Base-by-base conservation (phyloP, 2,113 vertebrate species). In the Xiphophorus couchianus region DNA sequence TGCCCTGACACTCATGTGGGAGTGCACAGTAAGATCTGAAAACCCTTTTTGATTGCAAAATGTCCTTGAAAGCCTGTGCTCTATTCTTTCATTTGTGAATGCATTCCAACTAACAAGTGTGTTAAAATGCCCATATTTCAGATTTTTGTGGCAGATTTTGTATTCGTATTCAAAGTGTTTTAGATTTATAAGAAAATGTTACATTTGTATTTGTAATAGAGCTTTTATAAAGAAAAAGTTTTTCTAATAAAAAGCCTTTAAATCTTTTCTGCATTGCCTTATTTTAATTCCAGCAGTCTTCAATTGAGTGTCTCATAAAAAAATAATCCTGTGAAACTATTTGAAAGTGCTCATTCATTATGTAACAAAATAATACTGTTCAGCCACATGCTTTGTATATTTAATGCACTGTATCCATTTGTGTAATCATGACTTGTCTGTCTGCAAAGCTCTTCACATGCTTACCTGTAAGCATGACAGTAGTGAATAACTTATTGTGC, bases 21-120 rank as follows among this genome's bases (percentile, higher is more conserved):
- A 77, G 29, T 19, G 0, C 12, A 61, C 66, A 85, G 88, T 73
- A 71, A 82, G 88, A 91, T 90, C 91, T 92, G 92, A 92, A 93
- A 92, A 90, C 85, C 90, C 82, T 63, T 58, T 69, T 67, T 61
- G 78, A 86, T 74, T 71, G 76, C 62, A 83, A 81, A 83, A 65
- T 25, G 62, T 89, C 82, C 79, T 70, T 69, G 61, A 74, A 35
- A 69, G 8, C 29, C 7, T 65, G 10, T 77, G 25, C 22, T 37
- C 9, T 67, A 17, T 73, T 44, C 5, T n/a, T 29, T 30, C 3
- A 0, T 31, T 71, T 76, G 66, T 78, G 42, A 90, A 87, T 69
- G 65, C 72, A 76, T 68, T 72, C 14, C 13, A 72, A 83, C 85
- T 79, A 86, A 90, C 83, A 83, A 29, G 66, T 39, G 31, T 54